Percentiles rank a stretch among this genome's conserved stretches.
phyloP scores from a whole-genome alignment of 2,113 vertebrate species.

The Eptesicus fuscus region DNA sequence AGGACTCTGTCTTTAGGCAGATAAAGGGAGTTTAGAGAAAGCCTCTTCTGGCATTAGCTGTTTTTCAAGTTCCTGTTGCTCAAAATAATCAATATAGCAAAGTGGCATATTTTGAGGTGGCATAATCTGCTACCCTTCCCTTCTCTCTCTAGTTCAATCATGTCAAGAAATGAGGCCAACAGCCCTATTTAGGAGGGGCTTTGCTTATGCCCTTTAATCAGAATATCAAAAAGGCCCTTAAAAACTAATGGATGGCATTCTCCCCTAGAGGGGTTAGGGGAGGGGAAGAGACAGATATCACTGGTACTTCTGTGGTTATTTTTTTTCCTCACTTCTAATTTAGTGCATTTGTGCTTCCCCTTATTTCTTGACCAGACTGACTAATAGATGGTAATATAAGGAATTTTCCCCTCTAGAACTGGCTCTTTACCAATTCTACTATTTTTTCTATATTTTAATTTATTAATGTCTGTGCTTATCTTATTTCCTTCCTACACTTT shows the following conservation, averaged over 20 bases:
- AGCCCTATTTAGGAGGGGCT: neutral
- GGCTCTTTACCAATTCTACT: neutral
- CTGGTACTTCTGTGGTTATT: neutral
- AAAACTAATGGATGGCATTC: neutral
- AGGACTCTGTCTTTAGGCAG: neutral
- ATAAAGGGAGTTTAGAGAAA: neutral
- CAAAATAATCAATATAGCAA: neutral
- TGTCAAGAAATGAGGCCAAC: neutral
- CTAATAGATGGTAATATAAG: neutral
- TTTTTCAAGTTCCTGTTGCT: neutral
- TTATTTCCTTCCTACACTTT: neutral
- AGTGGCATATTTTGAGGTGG: neutral
- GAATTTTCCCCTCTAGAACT: neutral
- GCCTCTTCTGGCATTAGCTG: neutral
- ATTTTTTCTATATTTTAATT: neutral
- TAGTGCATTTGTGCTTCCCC: neutral
- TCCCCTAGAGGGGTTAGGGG: neutral
- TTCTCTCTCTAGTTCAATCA: neutral
- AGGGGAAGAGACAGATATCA: neutral
- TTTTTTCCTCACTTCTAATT: slow-evolving; percentile 2
- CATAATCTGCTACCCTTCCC: neutral
- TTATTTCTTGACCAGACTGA: neutral
- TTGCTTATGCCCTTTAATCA: neutral
- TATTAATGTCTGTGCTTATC: neutral
- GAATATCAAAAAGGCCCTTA: neutral